Evolutionary conservation across 2,888 invertebrate genomes (phyloP).

Genomic region (Micoletzkya japonica): DNA sequence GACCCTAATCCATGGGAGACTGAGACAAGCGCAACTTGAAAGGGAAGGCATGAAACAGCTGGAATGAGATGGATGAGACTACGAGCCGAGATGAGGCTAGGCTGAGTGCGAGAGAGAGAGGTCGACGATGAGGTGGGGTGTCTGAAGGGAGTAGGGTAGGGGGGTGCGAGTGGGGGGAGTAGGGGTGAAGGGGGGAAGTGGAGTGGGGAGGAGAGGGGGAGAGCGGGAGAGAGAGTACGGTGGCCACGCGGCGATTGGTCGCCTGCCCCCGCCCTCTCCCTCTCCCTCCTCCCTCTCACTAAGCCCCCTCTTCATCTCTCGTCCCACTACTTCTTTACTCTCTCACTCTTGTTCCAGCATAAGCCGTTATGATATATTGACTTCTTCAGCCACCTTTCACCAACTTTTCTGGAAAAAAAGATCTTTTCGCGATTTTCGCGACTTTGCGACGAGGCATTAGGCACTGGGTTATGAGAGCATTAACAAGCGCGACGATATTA

Average conservation of each 20-base stretch:
- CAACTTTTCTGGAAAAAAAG: not conserved
- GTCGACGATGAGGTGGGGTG: not conserved
- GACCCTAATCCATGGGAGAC: not conserved
- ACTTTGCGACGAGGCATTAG: no score
- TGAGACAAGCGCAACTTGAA: not conserved
- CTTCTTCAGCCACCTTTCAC: not conserved
- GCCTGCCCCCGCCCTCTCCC: slow-evolving; percentile 6
- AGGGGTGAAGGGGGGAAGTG: not conserved
- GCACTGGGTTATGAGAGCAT: not conserved
- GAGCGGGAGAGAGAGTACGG: slow-evolving; percentile 14
- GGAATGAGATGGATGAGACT: not conserved
- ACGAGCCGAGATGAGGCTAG: not conserved
- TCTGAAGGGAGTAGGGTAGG: not conserved
- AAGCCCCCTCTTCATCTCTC: not conserved
- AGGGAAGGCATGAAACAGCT: not conserved
- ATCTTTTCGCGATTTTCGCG: no score
- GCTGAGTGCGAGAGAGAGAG: not conserved
- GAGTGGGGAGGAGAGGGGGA: slow-evolving; percentile 1
- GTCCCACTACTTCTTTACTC: not conserved
- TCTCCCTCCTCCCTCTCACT: slow-evolving; percentile 2
- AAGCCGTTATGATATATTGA: not conserved
- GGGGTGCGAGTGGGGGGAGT: not conserved
- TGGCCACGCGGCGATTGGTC: not conserved
- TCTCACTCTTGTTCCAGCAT: not conserved
- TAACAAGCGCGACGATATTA: not conserved